Percentiles rank a stretch among this genome's conserved stretches.
phyloP scores from a whole-genome alignment of 2,113 vertebrate species.

The Phaethornis superciliosus region DNA sequence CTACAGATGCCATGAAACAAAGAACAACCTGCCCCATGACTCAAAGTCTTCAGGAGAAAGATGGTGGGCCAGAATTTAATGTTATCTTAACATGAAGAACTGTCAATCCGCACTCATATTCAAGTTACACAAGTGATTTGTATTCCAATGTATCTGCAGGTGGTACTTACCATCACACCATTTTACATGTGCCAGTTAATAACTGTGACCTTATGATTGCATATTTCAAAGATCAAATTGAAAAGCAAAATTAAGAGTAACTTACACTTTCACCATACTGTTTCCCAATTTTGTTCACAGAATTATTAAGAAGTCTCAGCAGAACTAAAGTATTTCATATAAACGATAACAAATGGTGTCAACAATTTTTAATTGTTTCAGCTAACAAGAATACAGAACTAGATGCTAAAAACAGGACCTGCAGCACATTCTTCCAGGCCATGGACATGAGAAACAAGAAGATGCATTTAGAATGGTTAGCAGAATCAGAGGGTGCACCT shows the following conservation, averaged over 20 bases:
- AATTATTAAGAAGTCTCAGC: not conserved
- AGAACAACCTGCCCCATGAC: not conserved
- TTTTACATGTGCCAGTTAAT: not conserved
- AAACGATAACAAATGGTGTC: not conserved
- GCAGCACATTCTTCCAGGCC: not conserved
- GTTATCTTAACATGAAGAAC: rapidly evolving
- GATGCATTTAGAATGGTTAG: not conserved
- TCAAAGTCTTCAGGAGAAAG: not conserved
- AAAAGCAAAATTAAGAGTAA: not conserved
- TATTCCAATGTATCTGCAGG: not conserved
- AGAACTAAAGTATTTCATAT: not conserved
- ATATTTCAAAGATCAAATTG: not conserved
- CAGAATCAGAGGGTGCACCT: not conserved
- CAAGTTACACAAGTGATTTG: not conserved
- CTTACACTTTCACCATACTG: not conserved
- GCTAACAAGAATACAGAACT: not conserved
- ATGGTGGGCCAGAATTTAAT: not conserved
- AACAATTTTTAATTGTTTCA: constrained; percentile 24
- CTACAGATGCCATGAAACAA: not conserved
- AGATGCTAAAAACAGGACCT: not conserved
- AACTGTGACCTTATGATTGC: not conserved
- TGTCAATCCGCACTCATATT: not conserved
- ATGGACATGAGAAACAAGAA: not conserved
- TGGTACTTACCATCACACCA: constrained; percentile 38
- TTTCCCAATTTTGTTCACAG: not conserved